Percentiles rank a stretch among this genome's conserved stretches.
Conservation (phyloP, 2,113 vertebrate species). For the Malurus alboscapulatus region DNA sequence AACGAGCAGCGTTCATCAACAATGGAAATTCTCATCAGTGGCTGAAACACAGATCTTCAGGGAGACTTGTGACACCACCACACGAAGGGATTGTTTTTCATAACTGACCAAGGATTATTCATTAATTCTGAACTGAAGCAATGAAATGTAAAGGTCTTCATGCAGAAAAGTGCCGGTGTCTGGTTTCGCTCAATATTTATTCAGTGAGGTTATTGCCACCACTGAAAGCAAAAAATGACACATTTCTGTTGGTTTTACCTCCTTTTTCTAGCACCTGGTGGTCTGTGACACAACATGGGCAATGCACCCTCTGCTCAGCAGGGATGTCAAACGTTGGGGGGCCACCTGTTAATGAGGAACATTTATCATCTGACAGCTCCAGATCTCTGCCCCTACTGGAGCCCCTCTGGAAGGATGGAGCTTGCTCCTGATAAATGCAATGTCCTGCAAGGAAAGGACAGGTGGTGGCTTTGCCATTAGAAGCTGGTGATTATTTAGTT, state of each 20-base stretch:
- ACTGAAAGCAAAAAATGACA: background rate
- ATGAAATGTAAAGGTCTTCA: background rate
- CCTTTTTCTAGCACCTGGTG: background rate
- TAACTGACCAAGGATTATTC: background rate
- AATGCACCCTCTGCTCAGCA: background rate
- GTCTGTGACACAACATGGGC: background rate
- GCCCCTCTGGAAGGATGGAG: background rate
- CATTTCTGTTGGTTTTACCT: background rate
- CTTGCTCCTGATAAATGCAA: background rate
- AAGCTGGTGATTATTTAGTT: background rate
- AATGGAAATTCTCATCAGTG: background rate
- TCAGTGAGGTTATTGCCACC: background rate
- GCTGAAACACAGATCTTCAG: background rate
- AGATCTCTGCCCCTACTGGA: background rate
- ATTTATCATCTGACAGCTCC: background rate
- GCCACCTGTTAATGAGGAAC: background rate
- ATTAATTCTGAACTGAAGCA: background rate
- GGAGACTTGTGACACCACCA: background rate
- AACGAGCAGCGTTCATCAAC: background rate
- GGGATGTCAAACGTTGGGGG: background rate
- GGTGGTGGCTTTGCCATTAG: background rate
- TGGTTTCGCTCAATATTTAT: constrained; percentile 26
- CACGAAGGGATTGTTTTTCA: background rate
- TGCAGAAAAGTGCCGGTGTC: background rate
- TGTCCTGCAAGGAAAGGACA: background rate